A percentile compares a stretch with the other conserved stretches of the same genome.
phyloP scores from a whole-genome alignment of 1,140 invertebrate species.

The Campoletis sonorensis region DNA sequence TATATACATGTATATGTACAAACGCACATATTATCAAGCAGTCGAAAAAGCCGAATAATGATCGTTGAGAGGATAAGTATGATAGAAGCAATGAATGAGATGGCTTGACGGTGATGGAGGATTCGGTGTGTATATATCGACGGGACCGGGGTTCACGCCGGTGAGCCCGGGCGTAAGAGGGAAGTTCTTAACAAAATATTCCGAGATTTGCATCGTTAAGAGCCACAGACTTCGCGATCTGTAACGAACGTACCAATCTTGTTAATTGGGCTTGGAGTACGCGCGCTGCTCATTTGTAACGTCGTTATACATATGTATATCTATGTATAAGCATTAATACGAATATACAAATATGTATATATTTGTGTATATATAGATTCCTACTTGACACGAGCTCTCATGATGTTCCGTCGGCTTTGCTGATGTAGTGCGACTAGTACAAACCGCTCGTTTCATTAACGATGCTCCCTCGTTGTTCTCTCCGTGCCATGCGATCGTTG shows the following conservation, averaged over 20 bases:
- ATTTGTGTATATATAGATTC: not conserved
- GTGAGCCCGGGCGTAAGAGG: not conserved
- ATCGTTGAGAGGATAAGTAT: constrained; percentile 3
- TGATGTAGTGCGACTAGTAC: constrained; percentile 9
- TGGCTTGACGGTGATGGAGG: not conserved
- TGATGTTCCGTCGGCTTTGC: constrained; percentile 3
- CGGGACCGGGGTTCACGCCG: not conserved
- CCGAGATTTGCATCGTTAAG: constrained; percentile 39
- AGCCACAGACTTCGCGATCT: constrained; percentile 24
- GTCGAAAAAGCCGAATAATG: constrained; percentile 1
- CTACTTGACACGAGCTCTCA: constrained; percentile 7
- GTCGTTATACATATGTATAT: constrained; percentile 14
- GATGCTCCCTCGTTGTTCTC: constrained; percentile 3
- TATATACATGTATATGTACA: too few species aligned
- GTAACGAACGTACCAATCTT: constrained; percentile 37
- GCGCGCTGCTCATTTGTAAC: constrained; percentile 35
- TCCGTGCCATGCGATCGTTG: not conserved
- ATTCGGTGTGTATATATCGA: not conserved
- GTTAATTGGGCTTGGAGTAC: constrained; percentile 33
- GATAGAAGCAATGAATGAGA: not conserved
- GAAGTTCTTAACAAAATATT: constrained; percentile 39
- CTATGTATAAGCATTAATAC: too few species aligned
- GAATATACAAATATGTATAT: not conserved
- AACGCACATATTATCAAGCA: not conserved
- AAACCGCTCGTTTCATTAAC: constrained; percentile 35